phyloP scores from a whole-genome alignment of 1,140 invertebrate genomes.

The Hypsibius dujardini region DNA sequence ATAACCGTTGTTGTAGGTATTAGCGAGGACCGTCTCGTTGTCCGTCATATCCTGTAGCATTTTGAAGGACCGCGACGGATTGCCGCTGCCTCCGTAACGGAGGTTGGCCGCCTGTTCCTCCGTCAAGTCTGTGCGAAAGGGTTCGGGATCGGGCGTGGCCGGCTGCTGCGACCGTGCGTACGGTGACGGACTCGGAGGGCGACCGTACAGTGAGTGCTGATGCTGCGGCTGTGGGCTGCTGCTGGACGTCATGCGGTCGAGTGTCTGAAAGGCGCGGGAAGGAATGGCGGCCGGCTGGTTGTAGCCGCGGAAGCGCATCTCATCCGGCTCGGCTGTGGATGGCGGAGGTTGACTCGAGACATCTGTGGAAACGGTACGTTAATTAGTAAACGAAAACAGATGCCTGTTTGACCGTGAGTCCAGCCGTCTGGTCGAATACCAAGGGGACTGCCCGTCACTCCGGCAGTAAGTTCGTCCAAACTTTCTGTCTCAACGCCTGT shows the following conservation, averaged over 20 bases:
- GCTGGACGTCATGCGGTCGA: conserved; percentile 37
- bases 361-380: not conserved
- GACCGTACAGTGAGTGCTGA: not conserved
- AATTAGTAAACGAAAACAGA: not conserved
- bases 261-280: conserved; percentile 47
- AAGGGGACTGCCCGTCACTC: not conserved
- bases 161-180: not conserved
- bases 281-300: conserved; percentile 46
- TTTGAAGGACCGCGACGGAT: conserved; percentile 65
- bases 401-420: not conserved
- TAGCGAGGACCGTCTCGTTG: conserved; percentile 30
- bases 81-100: conserved; percentile 55
- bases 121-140: conserved; percentile 17
- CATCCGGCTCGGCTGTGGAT: conserved; percentile 34
- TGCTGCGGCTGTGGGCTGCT: conserved; percentile 21
- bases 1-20: not conserved
- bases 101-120: conserved; percentile 20
- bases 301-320: conserved; percentile 42
- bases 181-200: not conserved
- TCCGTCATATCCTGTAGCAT: conserved; percentile 62
- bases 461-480: not conserved
- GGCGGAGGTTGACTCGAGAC: not conserved
- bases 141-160: not conserved
- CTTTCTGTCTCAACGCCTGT: not conserved
- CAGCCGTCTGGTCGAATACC: not conserved